Conservation (phyloP, 2,888 invertebrate genomes). For the Odontomyia ornata region DNA sequence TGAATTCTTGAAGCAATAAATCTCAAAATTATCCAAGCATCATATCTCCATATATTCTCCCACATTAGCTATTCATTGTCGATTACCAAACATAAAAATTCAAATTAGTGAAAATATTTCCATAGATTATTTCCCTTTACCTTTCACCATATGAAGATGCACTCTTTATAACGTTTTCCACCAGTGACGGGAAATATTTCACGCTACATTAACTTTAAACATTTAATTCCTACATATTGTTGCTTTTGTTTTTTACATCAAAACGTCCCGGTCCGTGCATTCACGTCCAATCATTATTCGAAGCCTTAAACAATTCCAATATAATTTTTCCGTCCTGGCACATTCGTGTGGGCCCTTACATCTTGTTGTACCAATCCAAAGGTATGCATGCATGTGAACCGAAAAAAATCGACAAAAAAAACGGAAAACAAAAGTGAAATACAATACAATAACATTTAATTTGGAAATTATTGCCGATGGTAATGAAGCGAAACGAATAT, state of each 20-base stretch:
- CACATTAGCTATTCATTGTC: too few relatives aligned
- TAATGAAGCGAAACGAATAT: slow-evolving; percentile 21
- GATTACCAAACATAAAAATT: too few relatives aligned
- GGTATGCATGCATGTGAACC: neutral
- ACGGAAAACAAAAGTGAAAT: neutral
- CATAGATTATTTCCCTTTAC: neutral
- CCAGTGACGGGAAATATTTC: neutral
- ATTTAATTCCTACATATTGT: neutral
- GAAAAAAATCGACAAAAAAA: neutral
- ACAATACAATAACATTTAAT: slow-evolving; percentile 1
- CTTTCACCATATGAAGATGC: too few relatives aligned
- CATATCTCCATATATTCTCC: too few relatives aligned
- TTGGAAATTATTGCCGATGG: slow-evolving; percentile 7
- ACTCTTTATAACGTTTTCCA: too few relatives aligned
- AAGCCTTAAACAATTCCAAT: neutral
- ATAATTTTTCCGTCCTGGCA: neutral
- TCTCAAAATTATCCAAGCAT: too few relatives aligned
- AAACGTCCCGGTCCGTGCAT: slow-evolving; percentile 1
- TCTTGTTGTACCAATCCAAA: neutral
- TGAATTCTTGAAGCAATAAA: too few relatives aligned
- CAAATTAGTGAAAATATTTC: slow-evolving; percentile 8
- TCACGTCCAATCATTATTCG: neutral
- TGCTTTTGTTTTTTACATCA: neutral
- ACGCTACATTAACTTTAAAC: slow-evolving; percentile 18
- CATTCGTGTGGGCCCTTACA: neutral